Evolutionary conservation across 2,888 invertebrate species (phyloP), one percentile per base, ranked within the genome.

Genomic region (Eucera pruinosa): DNA sequence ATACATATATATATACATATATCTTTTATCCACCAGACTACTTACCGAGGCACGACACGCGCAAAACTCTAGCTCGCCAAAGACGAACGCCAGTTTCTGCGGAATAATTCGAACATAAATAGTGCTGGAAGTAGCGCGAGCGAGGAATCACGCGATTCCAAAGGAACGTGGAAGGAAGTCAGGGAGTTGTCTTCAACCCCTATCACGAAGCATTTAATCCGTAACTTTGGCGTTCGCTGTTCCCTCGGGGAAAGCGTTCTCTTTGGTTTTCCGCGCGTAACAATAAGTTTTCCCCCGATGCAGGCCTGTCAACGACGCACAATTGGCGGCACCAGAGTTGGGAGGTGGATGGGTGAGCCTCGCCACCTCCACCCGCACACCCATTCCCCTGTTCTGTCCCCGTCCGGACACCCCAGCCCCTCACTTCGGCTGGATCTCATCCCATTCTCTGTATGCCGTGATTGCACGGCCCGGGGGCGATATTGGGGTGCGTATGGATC

Each of bases 381-480:
- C 27, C 52, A 15, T 33, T 45, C 58, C 41, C 66, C 58, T 11
- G 27, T 23, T 41, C 71, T 36, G 52, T 66, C 57, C 67, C 68
- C 68, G 54, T 76, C 60, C 75, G 67, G 54, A 77, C 73, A 55
- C 70, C 78, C 62, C 55, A 33, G 69, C 54, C 67, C 48, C 67
- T 54, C 70, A 30, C 76, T 76, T 70, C 73, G 70, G 75, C 82
- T 80, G 75, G 84, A 86, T 86, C 88, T 89, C 90, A 87, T 89
- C 89, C 89, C 89, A 89, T 89, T 89, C 89, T 87, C 86, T 88
- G 89, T 88, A 88, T 82, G 88, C 87, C 86, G 89, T 90, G 91
- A 91, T 91, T 91, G 91, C 90, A 86, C 86, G 87, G 89, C 89
- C 89, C 86, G 82, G 85, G 88, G 90, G 91, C 88, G 87, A 90